These are phyloP conservation scores for Coreius guichenoti DNA, from an alignment of 2,797 vertebrate genomes.

Conservation along the genomic window DNA sequence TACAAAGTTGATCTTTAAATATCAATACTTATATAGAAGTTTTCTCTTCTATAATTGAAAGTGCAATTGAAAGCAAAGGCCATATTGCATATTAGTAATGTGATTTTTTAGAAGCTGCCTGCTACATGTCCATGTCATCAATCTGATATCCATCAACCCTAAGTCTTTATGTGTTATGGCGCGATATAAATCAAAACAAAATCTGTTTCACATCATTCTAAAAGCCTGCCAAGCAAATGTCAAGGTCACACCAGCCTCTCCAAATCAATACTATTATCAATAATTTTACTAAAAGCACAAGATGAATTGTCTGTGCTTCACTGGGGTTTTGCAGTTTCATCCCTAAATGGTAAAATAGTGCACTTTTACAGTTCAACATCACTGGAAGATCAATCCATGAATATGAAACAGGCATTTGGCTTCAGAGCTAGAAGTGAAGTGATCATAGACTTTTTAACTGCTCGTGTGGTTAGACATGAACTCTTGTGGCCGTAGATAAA, in stretches of 20 bases:
- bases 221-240: slow-evolving; percentile 25
- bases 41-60: not conserved
- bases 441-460: slow-evolving; percentile 20
- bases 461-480: slow-evolving; percentile 26
- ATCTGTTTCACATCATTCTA: slow-evolving; percentile 15
- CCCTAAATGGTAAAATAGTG: not conserved
- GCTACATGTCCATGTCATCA: slow-evolving; percentile 3
- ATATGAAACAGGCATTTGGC: slow-evolving; percentile 29
- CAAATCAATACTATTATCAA: not conserved
- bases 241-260: slow-evolving; percentile 29
- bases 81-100: not conserved
- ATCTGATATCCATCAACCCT: slow-evolving; percentile 13
- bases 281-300: slow-evolving; percentile 29
- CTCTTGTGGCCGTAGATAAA: not conserved
- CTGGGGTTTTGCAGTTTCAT: not conserved
- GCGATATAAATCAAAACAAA: slow-evolving; percentile 24
- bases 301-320: not conserved
- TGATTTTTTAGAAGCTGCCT: not conserved
- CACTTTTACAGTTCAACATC: no score
- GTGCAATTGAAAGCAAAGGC: not conserved
- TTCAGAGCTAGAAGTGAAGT: slow-evolving; percentile 10
- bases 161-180: slow-evolving; percentile 13
- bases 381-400: not conserved
- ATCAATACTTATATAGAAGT: not conserved
- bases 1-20: not conserved